Evolutionary conservation across 2,888 invertebrate genomes (phyloP), one percentile per base, ranked within the genome.

Genomic region (Brachyopa scutellaris): DNA sequence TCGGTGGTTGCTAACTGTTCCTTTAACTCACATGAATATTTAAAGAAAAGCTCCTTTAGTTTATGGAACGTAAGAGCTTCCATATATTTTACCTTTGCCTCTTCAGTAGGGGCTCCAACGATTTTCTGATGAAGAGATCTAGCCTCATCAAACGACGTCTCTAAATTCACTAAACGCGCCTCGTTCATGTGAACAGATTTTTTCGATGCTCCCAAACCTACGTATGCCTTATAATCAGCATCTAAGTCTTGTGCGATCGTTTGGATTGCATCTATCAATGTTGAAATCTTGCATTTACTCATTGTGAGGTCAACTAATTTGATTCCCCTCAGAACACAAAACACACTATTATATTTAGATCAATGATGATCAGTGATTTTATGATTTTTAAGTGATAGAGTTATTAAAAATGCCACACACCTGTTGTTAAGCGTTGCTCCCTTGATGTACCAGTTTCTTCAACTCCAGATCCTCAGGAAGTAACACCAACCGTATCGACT

Each of bases 71-170:
- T 49, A 1, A 49, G 11, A 0, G 21, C 17, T 23, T 51, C 64
- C 36, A 51, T 51, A 8, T 64, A 64, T n/a, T 40, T 21, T 1
- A 38, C 26, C 13, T 53, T 66, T 31, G 66, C 53, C 11, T 66
- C 42, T 9, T 66, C 66, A 15, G 17, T 51, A 23, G 40, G 51
- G 8, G 51, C 51, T 4, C 0, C 64, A 29, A 64, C 33, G 38
- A 62, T 38, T 38, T 51, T 64, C 11, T 64, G 64, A 51, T 64
- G 51, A 11, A 64, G 13, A 2, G 17, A 8, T 31, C 26, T 51
- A n/a, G 64, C 51, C 2, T 66, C 51, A 9, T 36, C 38, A 40
- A 57, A 57, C 8, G 26, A 17, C 11, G 11, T 11, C 11, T 57
- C 38, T 9, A 31, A 53, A 23, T 57, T 23, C 7, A 7, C n/a